Evolutionary conservation across 2,113 vertebrate genomes (phyloP), one percentile per base, ranked within the genome.

Genomic region (Syngnathus typhle): DNA sequence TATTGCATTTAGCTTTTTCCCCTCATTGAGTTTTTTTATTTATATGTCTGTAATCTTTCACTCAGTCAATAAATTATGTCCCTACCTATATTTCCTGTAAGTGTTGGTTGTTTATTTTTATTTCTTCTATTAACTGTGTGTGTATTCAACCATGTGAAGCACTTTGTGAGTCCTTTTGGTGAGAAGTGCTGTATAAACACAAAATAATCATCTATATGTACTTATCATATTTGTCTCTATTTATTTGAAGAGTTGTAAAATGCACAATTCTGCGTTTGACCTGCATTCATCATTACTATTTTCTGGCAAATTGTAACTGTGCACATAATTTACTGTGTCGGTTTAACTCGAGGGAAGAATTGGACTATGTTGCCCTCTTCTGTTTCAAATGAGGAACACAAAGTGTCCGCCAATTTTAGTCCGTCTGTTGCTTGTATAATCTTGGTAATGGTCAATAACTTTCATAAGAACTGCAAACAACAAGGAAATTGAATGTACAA

Each of bases 291-390:
- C 11, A 27, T 11, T 23, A 19, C n/a, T 32, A 21, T 54, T 47
- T 16, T 15, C 44, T 6, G 13, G 27, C 27, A 32, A 32, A 32
- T 47, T 13, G 44, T 47, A 47, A 47, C 9, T 11, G 47, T 2
- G 19, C 44, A 46, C 6, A 43, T 7, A 51, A 60, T 38, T 37
- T 65, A 43, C 69, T 56, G 47, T 32, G 10, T 37, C 27, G n/a
- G 23, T 39, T 68, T 73, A 18, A 54, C 23, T 23, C 23, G 11
- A 41, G 7, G 7, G 15, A 52, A 60, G 19, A 62, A 68, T 76
- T 78, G 74, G 60, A 76, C 82, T 64, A 80, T 84, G 74, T 82
- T 84, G 83, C 85, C 88, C 84, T 81, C 87, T 79, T 81, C 85
- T 86, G 84, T 83, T 77, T 76, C 65, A 78, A 72, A 37, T 67